Percentiles rank a stretch among this genome's conserved stretches.
phyloP scores from a whole-genome alignment of 1,140 invertebrate species.

The Palaemon carinicauda region DNA sequence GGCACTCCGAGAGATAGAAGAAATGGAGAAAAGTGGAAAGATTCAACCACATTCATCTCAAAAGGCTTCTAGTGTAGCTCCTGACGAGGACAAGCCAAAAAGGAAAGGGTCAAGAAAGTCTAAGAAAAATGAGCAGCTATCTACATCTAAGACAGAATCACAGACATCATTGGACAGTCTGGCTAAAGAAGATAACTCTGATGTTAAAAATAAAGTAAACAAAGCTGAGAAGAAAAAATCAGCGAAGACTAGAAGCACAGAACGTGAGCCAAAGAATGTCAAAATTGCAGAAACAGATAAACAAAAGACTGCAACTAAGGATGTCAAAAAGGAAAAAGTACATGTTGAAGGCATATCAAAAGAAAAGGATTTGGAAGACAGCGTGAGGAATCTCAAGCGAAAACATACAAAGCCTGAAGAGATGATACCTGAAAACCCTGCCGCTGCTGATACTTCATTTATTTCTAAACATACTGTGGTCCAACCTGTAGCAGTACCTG shows the following conservation, averaged over 20 bases:
- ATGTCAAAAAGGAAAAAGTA: background rate
- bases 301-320: background rate
- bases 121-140: slow-evolving; percentile 5
- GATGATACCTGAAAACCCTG: background rate
- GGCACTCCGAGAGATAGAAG: slow-evolving; percentile 70
- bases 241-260: background rate
- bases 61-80: background rate
- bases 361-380: background rate
- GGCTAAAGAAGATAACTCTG: background rate
- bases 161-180: background rate
- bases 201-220: background rate
- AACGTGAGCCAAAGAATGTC: background rate
- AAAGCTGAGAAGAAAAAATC: slow-evolving; percentile 15
- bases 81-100: slow-evolving; percentile 41
- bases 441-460: background rate
- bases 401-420: background rate
- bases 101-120: slow-evolving; percentile 35
- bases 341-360: too few species aligned
- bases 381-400: background rate
- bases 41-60: slow-evolving; percentile 26
- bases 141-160: background rate
- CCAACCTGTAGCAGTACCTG: slow-evolving; percentile 51
- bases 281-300: background rate
- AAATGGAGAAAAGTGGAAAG: slow-evolving; percentile 66
- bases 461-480: background rate